phyloP scores from a whole-genome alignment of 1,140 invertebrate genomes.

The Pogonomyrmex barbatus region DNA sequence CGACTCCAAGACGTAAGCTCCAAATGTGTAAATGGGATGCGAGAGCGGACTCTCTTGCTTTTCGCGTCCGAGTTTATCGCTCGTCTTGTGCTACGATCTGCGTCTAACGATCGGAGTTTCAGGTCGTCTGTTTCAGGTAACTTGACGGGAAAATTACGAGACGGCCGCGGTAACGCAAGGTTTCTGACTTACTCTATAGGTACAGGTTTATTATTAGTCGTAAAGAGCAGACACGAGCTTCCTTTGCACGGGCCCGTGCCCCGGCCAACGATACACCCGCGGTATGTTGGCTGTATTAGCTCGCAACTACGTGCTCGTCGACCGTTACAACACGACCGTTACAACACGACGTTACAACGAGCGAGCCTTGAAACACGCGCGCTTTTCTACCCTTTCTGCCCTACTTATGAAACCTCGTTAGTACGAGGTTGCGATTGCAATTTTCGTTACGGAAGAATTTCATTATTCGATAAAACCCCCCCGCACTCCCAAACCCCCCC shows the following conservation, averaged over 20 bases:
- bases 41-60: too few relatives aligned
- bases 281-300: constrained; percentile 44
- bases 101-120: constrained; percentile 46
- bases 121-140: constrained; percentile 64
- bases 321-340: constrained; percentile 49
- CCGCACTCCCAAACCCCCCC: not conserved
- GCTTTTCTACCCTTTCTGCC: constrained; percentile 28
- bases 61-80: not conserved
- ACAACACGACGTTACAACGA: constrained; percentile 15
- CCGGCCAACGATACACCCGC: constrained; percentile 19
- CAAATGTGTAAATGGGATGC: not conserved
- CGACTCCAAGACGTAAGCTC: not conserved
- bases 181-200: constrained; percentile 46
- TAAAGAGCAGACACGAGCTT: constrained; percentile 42
- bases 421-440: not conserved
- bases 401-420: constrained; percentile 49
- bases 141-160: constrained; percentile 35
- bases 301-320: constrained; percentile 39
- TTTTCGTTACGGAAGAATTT: constrained; percentile 26
- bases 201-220: constrained; percentile 59
- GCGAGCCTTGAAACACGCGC: constrained; percentile 48
- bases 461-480: not conserved
- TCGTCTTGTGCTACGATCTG: not conserved
- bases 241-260: constrained; percentile 21
- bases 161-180: constrained; percentile 35